Evolutionary conservation across 2,888 invertebrate genomes (phyloP), one percentile per base, ranked within the genome.

Genomic region (Lasiommata megera): DNA sequence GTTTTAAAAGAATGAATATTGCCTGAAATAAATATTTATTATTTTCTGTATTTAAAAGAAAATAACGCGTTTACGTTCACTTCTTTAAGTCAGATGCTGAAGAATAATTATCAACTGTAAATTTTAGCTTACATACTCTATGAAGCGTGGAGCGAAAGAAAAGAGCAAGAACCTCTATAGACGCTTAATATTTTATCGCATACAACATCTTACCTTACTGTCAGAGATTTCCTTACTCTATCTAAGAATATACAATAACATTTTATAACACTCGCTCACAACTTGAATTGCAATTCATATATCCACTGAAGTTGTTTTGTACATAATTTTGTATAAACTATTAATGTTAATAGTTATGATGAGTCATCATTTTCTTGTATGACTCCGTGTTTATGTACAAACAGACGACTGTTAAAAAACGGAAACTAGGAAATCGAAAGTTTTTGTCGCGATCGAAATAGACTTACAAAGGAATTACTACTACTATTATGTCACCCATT

Each of bases 381-480:
- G 17, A 9, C 8, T 9, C 14, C 5, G 11, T 11, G 3, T 41
- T 9, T 18, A 41, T 18, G 9, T n/a, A 41, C 41, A 41, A n/a
- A n/a, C 18, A 41, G 41, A n/a, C 18, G 11, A 41, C 11, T 23
- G 41, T 41, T 34, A 48, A 48, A 47, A 48, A 48, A 34, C 34
- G 7, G 47, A 36, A 36, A 48, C 36, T 48, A n/a, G n/a, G 34
- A 48, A 48, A 48, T 36, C 47, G 47, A 48, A 48, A 34, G 47
- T 34, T 48, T 36, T 48, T 48, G 34, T 48, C 47, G 7, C 36
- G 47, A 36, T 48, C 34, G 29, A 48, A 31, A 48, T 48, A 17
- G 16, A 46, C 3, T 31, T 14, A 31, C 43, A 43, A 31, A 29
- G 29, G 16, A 46, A 46, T 31, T 1, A 46, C 12, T 23, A 46